These are phyloP conservation scores for Vireo altiloquus DNA, from an alignment of 2,113 vertebrate genomes.

Conservation along the genomic window DNA sequence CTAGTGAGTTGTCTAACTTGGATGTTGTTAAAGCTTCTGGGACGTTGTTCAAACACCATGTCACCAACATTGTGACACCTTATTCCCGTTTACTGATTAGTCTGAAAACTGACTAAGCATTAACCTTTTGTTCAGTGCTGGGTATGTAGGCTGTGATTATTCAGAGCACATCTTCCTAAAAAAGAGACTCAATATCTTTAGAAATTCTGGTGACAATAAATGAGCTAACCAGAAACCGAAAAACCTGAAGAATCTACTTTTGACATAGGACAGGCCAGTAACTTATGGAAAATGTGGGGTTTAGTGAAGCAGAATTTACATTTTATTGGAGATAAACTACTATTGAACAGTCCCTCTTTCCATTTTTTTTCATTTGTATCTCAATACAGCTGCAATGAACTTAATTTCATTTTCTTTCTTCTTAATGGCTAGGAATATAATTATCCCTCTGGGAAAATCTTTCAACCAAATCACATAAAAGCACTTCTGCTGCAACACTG, in stretches of 20 bases:
- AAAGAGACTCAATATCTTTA: not conserved
- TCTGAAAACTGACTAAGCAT: not conserved
- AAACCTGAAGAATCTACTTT: not conserved
- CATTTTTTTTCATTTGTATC: not conserved
- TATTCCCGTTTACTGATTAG: not conserved
- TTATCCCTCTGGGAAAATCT: slow-evolving; percentile 22
- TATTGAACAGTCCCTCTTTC: not conserved
- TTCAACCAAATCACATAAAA: slow-evolving; percentile 18
- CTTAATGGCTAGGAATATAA: not conserved
- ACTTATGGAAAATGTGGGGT: not conserved
- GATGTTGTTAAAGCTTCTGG: not conserved
- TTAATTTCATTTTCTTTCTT: not conserved
- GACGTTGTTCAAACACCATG: not conserved
- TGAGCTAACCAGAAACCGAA: not conserved
- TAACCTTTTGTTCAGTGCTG: not conserved
- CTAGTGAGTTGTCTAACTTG: not conserved
- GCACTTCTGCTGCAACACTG: not conserved
- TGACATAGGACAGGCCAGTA: not conserved
- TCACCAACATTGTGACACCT: not conserved
- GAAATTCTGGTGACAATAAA: not conserved
- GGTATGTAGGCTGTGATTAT: not conserved
- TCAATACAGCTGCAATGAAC: not conserved
- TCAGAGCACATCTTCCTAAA: not conserved
- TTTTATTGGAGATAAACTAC: not conserved
- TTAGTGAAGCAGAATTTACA: not conserved